Percentiles rank a stretch among this genome's conserved stretches.
Evolutionary conservation across 2,113 vertebrate genomes (phyloP).

Genomic region (Gymnogyps californianus): DNA sequence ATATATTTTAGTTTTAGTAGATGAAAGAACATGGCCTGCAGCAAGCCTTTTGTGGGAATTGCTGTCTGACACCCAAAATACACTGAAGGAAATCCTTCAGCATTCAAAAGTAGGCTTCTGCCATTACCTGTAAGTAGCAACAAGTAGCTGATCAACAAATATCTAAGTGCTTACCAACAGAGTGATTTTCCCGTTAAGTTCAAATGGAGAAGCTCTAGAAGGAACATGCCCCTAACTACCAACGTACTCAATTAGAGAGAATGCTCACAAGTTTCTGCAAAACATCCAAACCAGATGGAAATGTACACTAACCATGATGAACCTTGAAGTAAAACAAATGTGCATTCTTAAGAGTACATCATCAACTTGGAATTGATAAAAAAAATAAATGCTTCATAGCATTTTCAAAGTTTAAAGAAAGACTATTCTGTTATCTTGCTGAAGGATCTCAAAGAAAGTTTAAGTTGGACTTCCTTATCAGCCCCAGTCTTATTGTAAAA

Average conservation of each 20-base stretch:
- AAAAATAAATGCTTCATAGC: not conserved
- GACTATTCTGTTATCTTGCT: not conserved
- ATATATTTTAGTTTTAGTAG: not conserved
- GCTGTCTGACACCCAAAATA: not conserved
- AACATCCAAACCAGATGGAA: not conserved
- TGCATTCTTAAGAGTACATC: not conserved
- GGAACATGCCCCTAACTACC: not conserved
- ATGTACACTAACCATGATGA: not conserved
- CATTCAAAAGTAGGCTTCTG: not conserved
- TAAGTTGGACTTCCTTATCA: not conserved
- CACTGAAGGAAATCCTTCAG: not conserved
- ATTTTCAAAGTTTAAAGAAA: not conserved
- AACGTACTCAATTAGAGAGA: not conserved
- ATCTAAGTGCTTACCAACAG: not conserved
- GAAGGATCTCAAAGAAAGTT: not conserved
- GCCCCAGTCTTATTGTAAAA: not conserved
- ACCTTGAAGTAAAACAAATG: not conserved
- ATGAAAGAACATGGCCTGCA: not conserved
- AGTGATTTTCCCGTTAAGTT: not conserved
- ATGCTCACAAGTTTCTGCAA: not conserved
- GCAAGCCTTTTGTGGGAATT: not conserved
- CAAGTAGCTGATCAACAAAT: not conserved
- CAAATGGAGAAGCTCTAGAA: not conserved
- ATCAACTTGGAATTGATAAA: not conserved
- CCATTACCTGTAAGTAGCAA: not conserved